Evolutionary conservation across 1,140 invertebrate species (phyloP), one percentile per base, ranked within the genome.

Genomic region (Pogonomyrmex californicus): DNA sequence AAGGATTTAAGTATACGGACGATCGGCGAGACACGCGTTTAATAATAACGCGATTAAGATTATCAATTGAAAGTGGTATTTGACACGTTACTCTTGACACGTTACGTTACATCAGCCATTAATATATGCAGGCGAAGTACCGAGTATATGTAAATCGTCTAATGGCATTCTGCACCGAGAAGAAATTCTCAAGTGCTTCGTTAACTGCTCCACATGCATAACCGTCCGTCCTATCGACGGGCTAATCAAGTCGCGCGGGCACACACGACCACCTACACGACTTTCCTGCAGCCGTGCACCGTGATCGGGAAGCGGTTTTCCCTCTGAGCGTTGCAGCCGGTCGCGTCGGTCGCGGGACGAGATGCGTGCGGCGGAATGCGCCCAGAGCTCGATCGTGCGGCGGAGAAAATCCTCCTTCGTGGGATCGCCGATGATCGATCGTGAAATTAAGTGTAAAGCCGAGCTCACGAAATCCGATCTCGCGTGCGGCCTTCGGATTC

Each of bases 401-500:
- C 9, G 56, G 44, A 54, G 76, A 88, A 79, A 79, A 88, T 56
- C 58, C 62, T 9, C 68, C 23, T 0, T 23, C 71, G 60, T 44
- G 65, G 44, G 58, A 70, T 33, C 71, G 47, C 51, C 86, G 79
- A 87, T 86, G 63, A 68, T 86, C 66, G 75, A 44, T 85, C 73
- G 62, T 44, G 87, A 54, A 81, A 86, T 89, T 81, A 86, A 86
- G 73, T 56, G 82, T 87, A 68, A 71, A 73, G 41, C 65, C 60
- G 66, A 68, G 68, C 79, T 83, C 54, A 73, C 68, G 79, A 73
- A 82, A 82, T 82, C 66, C 54, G 70, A 75, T 83, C 79, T 83
- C 51, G 83, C 86, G 76, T 78, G 87, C 86, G 83, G 65, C 71
- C 66, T 87, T 66, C 71, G 76, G 38, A 87, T 77, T 82, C 87